Conservation (phyloP, 2,888 invertebrate species). For the Bibio marci region DNA sequence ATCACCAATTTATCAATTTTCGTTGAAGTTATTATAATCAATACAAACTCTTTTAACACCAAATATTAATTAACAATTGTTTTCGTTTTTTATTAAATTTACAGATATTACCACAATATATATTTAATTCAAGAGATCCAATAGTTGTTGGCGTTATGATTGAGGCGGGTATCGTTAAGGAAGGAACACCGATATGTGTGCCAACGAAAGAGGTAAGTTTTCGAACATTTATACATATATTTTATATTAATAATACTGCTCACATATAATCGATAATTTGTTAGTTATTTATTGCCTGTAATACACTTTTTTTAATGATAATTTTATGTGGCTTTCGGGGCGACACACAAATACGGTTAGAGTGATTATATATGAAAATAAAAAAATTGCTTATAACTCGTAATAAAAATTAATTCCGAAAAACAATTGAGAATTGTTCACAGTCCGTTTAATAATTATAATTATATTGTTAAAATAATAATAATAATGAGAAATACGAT, state of each 20-base stretch:
- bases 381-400: no score
- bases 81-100: conserved; percentile 12
- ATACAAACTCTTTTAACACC: no score
- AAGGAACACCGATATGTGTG: conserved; percentile 95
- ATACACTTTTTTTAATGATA: background rate
- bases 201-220: conserved; percentile 77
- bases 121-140: conserved; percentile 97
- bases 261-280: background rate
- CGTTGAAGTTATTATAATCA: no score
- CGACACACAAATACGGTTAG: no score
- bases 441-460: no score
- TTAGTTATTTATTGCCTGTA: background rate
- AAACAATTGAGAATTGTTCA: no score
- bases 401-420: no score
- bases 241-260: background rate
- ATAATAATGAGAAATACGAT: no score
- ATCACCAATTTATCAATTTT: no score
- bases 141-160: conserved; percentile 93
- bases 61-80: no score
- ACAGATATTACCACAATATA: conserved; percentile 63
- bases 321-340: background rate
- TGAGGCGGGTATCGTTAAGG: conserved; percentile 87
- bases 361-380: no score
- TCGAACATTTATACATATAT: background rate
- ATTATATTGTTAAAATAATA: no score